Evolutionary conservation across 2,797 vertebrate species (phyloP).

Genomic region (Clarias laeviceps): DNA sequence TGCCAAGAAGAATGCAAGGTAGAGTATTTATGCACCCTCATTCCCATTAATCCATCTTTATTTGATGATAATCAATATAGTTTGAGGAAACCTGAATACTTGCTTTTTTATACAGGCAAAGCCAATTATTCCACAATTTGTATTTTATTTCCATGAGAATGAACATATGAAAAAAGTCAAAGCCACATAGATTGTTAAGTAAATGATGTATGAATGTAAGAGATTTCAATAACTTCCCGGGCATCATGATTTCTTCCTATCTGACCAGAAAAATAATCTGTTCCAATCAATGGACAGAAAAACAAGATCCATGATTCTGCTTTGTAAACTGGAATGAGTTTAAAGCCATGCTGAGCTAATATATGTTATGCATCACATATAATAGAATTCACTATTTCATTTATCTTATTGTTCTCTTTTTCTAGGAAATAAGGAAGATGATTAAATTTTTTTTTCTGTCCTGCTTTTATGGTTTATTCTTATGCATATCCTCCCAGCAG

Average conservation of each 20-base stretch:
- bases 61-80: background rate
- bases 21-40: background rate
- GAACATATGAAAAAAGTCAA: background rate
- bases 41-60: background rate
- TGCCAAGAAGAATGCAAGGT: constrained; percentile 33
- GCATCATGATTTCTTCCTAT: background rate
- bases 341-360: constrained; percentile 16
- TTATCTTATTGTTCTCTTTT: constrained; percentile 8
- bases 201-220: constrained; percentile 2
- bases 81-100: background rate
- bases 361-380: background rate
- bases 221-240: constrained; percentile 1
- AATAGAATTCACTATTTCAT: constrained; percentile 17
- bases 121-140: background rate
- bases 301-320: background rate
- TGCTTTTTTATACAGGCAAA: background rate
- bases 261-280: background rate
- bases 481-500: constrained; percentile 2
- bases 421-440: constrained; percentile 2
- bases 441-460: constrained; percentile 5
- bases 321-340: constrained; percentile 5
- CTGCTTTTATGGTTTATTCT: constrained; percentile 20
- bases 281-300: constrained; percentile 2
- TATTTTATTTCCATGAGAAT: background rate
- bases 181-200: background rate